Conservation (phyloP, 1,140 invertebrate genomes). For the Parapsyche elsis region DNA sequence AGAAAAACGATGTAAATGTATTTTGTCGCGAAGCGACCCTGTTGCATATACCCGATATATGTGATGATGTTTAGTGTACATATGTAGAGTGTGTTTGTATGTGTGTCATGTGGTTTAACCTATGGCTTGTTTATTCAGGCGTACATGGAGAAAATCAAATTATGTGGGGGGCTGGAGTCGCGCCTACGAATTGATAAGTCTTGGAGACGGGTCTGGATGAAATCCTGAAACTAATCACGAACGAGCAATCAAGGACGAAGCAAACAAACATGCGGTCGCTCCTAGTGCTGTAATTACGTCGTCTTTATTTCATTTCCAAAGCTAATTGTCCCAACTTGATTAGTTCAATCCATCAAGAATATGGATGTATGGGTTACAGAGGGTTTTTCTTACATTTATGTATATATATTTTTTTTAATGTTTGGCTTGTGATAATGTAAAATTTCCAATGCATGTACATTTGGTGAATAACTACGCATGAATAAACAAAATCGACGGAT, state of each 20-base stretch:
- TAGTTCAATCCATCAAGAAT: background rate
- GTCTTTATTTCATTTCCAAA: conserved; percentile 4
- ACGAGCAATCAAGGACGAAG: background rate
- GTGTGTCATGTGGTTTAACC: background rate
- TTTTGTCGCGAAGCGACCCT: too few relatives aligned
- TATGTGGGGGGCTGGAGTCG: background rate
- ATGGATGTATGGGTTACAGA: background rate
- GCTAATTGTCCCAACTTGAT: background rate
- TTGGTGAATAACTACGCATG: too few relatives aligned
- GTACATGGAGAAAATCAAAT: conserved; percentile 13
- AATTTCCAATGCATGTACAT: too few relatives aligned
- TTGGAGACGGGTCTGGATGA: background rate
- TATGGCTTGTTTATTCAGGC: conserved; percentile 18
- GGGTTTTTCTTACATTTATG: too few relatives aligned
- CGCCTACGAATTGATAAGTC: background rate
- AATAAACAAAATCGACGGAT: too few relatives aligned
- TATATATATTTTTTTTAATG: too few relatives aligned
- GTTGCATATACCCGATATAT: background rate
- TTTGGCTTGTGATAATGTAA: too few relatives aligned
- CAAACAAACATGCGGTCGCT: conserved; percentile 14
- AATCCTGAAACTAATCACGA: conserved; percentile 27
- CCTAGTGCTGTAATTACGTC: background rate
- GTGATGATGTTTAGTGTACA: background rate
- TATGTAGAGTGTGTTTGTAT: background rate
- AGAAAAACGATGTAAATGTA: too few relatives aligned